Evolutionary conservation across 1,140 invertebrate species (phyloP), one percentile per base, ranked within the genome.

Genomic region (Drosophila setifemur): DNA sequence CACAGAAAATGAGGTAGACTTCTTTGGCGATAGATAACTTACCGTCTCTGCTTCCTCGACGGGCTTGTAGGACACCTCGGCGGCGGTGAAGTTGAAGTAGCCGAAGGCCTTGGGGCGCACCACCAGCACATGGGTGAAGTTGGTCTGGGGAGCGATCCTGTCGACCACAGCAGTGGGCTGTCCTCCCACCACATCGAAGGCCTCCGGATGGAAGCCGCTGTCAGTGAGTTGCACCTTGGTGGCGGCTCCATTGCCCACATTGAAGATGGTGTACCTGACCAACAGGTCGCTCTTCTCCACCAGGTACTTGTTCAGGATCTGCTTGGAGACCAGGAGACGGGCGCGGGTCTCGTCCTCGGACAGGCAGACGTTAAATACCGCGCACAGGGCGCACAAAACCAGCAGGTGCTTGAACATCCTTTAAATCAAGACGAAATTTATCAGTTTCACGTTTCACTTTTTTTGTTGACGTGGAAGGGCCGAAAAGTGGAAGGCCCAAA

Each of bases 241-340:
- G 18, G 98, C 98, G 70, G 97, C 95, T 64, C 95, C 95, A 53
- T 93, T 95, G 23, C 96, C 96, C 66, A 97, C 94, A 90, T 97
- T 97, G 90, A 94, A 96, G 40, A 97, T 91, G 12, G 95, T 96
- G 78, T 97, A 97, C 92, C 98, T 97, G 31, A 99, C 95, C 73
- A 99, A 93, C 76, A 99, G 95, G 91, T 99, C 98, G 94, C 97
- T 97, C 88, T 96, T 95, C 93, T 99, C 98, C n/a, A 99, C 98
- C 45, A 99, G 92, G 90, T 99, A 99, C 92, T 96, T 98, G 87
- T 99, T 99, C n/a, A 99, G 92, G 81, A 99, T 95, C 91, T 96
- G 95, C 91, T 97, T 97, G 2, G 95, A 96, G 9, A 97, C 93
- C 42, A 97, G 91, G 35, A 97, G 91, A 71, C 94, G 93, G 11